A percentile compares a stretch with the other conserved stretches of the same genome.
Conservation (phyloP, 64 coral and sea anemone genomes). For the Dendrophyllia cribrosa region DNA sequence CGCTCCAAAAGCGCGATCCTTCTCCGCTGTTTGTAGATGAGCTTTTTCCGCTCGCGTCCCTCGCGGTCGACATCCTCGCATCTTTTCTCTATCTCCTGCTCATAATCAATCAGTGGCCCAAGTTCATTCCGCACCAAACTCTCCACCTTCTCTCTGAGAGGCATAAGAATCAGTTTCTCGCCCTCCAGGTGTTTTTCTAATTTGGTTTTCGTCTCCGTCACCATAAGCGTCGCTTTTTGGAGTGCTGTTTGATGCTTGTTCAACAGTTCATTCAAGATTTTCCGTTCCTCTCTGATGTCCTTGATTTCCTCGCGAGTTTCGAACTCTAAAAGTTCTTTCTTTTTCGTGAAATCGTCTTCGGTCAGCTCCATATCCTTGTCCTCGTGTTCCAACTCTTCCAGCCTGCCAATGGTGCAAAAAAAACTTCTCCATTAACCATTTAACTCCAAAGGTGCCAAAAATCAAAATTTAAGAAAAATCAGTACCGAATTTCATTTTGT, state of each 20-base stretch:
- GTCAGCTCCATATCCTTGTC: slow-evolving; percentile 87
- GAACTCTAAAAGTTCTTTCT: slow-evolving; percentile 92
- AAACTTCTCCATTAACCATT: background rate
- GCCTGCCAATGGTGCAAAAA: background rate
- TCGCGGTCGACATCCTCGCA: slow-evolving; percentile 96
- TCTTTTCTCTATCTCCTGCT: slow-evolving; percentile 88
- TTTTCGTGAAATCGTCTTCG: slow-evolving; percentile 96
- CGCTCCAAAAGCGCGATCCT: slow-evolving; percentile 92
- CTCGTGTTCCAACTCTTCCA: slow-evolving; percentile 93
- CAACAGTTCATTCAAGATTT: slow-evolving; percentile 87
- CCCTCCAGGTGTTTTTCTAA: slow-evolving; percentile 94
- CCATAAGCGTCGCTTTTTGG: slow-evolving; percentile 93
- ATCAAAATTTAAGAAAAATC: no score
- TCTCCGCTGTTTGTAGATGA: slow-evolving; percentile 92
- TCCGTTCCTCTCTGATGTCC: slow-evolving; percentile 96
- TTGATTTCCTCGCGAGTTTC: slow-evolving; percentile 97
- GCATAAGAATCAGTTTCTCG: slow-evolving; percentile 82
- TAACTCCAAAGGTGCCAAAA: no score
- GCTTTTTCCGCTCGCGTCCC: slow-evolving; percentile 91
- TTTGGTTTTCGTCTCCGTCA: slow-evolving; percentile 95
- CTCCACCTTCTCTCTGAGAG: slow-evolving; percentile 85
- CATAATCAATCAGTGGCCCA: slow-evolving; percentile 89
- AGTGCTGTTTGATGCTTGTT: slow-evolving; percentile 93
- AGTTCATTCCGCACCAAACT: slow-evolving; percentile 93
- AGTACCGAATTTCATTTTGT: no score